Evolutionary conservation across 53 echinoderm and acorn worm species (phyloP).

Genomic region (Astropecten irregularis): DNA sequence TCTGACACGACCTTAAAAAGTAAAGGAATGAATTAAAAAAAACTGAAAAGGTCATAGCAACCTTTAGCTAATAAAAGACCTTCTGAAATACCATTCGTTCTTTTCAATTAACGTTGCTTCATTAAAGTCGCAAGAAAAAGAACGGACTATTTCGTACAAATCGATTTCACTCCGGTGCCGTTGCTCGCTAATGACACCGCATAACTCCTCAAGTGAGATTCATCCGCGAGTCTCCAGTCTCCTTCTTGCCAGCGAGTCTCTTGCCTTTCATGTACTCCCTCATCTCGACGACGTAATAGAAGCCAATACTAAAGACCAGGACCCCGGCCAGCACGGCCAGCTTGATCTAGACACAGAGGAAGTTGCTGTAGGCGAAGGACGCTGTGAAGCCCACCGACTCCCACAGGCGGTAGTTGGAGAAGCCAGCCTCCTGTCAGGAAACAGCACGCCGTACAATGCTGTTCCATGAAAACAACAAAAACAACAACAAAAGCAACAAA

Average conservation of each 20-base stretch:
- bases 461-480: not conserved
- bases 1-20: too few species aligned
- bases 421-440: slow-evolving; percentile 81
- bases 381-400: slow-evolving; percentile 86
- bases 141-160: too few species aligned
- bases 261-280: slow-evolving; percentile 16
- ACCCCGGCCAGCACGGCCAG: slow-evolving; percentile 70
- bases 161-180: too few species aligned
- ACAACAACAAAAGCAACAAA: not conserved
- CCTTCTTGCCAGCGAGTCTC: not conserved
- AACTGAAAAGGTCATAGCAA: too few species aligned
- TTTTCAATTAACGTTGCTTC: too few species aligned
- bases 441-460: slow-evolving; percentile 87
- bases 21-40: too few species aligned
- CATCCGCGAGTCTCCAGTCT: not conserved
- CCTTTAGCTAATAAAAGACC: too few species aligned
- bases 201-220: too few species aligned
- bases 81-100: too few species aligned
- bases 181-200: too few species aligned
- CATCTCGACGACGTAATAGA: slow-evolving; percentile 67
- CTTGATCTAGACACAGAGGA: slow-evolving; percentile 89
- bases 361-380: slow-evolving; percentile 95
- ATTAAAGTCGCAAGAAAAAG: too few species aligned
- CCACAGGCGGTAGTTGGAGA: slow-evolving; percentile 96
- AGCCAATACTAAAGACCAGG: slow-evolving; percentile 65